Evolutionary conservation across 2,113 vertebrate genomes (phyloP), one percentile per base, ranked within the genome.

Genomic region (Ondatra zibethicus): DNA sequence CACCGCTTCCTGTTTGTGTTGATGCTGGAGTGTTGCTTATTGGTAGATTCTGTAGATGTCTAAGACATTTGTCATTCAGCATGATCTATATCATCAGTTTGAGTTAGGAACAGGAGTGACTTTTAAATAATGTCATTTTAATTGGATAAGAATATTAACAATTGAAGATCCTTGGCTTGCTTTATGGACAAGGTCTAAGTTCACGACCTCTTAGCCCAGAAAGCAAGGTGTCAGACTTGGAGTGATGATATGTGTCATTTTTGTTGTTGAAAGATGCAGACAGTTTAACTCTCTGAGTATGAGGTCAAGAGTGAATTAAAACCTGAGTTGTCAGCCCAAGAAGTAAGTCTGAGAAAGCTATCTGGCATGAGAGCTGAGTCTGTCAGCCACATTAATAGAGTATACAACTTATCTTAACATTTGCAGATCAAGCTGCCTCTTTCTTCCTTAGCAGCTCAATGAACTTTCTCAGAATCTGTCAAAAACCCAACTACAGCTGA

Each of bases 131-230:
- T 70, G 50, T 29, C 66, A 58, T 91, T 81, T 66, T 45, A 65
- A 78, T 58, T 87, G 92, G 52, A 8, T 63, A 86, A 91, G 47
- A 93, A 55, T 65, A 90, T 63, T 76, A 55, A 52, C 70, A 65
- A 78, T 25, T 52, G 47, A 76, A 94, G 77, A 77, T 65, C n/a
- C 42, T 65, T 33, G 21, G 42, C 65, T 93, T 90, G 9, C 80
- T 86, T 45, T 94, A 42, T 75, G 87, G 75, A 92, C 73, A 93
- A 92, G 76, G 65, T 68, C 76, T 33, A 89, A 87, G 61, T 70
- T 65, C n/a, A 87, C 21, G 17, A 68, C 47, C 3, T 58, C 19
- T 70, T 29, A 10, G 25, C 7, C 39, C 88, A 36, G 63, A 61
- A 93, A 89, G 52, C 88, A 92, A 27, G 47, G 31, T 39, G 36